These are phyloP conservation scores for Piprites chloris DNA, from an alignment of 2,113 vertebrate genomes.

Conservation along the genomic window DNA sequence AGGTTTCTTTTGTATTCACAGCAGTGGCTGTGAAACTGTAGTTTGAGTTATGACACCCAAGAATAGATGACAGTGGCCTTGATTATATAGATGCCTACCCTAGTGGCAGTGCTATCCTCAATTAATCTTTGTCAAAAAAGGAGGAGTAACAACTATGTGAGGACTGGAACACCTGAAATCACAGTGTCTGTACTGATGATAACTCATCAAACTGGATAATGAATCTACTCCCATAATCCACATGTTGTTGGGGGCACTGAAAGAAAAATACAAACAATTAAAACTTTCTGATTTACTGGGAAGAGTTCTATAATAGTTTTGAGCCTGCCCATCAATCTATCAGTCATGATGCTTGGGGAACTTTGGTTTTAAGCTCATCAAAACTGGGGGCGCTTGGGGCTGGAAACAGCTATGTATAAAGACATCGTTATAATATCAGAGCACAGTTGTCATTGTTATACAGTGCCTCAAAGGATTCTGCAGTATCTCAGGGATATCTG, in stretches of 20 bases:
- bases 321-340: not conserved
- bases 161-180: conserved; percentile 17
- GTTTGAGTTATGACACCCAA: not conserved
- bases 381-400: not conserved
- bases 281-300: not conserved
- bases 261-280: not conserved
- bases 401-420: not conserved
- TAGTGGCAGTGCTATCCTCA: not conserved
- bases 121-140: conserved; percentile 30
- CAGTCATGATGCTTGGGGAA: not conserved
- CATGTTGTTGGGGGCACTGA: not conserved
- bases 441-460: not conserved
- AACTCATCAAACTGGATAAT: conserved; percentile 23
- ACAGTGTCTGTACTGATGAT: not conserved
- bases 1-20: conserved; percentile 5
- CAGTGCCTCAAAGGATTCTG: not conserved
- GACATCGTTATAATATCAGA: not conserved
- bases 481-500: not conserved
- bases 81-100: conserved; percentile 14
- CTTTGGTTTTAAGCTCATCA: not conserved
- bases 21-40: not conserved
- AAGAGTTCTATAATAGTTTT: not conserved
- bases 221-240: not conserved
- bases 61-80: conserved; percentile 18
- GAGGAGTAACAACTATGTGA: conserved; percentile 4